phyloP scores from a whole-genome alignment of 30 jellyfish, hydroid and myxozoan genomes.

The Turritopsis dohrnii region DNA sequence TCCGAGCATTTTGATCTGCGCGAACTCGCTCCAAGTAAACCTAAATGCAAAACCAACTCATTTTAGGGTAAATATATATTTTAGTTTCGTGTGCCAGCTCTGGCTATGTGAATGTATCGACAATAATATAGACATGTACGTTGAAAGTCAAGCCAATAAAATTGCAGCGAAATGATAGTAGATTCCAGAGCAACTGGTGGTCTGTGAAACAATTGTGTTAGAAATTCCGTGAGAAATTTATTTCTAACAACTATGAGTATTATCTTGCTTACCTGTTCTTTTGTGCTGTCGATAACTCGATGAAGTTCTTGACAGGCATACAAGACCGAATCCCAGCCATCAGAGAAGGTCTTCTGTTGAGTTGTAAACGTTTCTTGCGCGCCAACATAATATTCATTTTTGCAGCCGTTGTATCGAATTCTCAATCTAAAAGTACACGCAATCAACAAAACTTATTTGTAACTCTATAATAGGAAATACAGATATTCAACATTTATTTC shows the following conservation, averaged over 20 bases:
- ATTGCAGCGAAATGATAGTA: too few relatives aligned
- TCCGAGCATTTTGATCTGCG: background rate
- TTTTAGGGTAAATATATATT: background rate
- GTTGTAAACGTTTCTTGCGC: conserved; percentile 5
- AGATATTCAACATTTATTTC: too few relatives aligned
- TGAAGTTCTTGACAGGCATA: background rate
- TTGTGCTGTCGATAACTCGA: conserved; percentile 13
- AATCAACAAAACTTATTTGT: too few relatives aligned
- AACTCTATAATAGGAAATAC: too few relatives aligned
- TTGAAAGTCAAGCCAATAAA: background rate
- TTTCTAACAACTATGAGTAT: too few relatives aligned
- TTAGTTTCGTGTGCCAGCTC: too few relatives aligned
- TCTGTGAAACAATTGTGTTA: too few relatives aligned
- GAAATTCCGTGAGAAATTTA: too few relatives aligned
- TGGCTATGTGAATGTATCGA: background rate
- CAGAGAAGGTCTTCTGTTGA: background rate
- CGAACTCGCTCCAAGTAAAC: conserved; percentile 6
- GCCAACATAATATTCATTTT: conserved; percentile 2
- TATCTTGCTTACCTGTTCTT: background rate
- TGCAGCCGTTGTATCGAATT: conserved; percentile 1
- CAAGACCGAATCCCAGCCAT: conserved; percentile 5
- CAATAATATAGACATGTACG: background rate
- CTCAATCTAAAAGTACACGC: conserved; percentile 11
- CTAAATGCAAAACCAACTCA: background rate
- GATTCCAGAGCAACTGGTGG: too few relatives aligned